A percentile compares a stretch with the other conserved stretches of the same genome.
Evolutionary conservation across 1,140 invertebrate species (phyloP).

Genomic region (Hyphantria cunea): DNA sequence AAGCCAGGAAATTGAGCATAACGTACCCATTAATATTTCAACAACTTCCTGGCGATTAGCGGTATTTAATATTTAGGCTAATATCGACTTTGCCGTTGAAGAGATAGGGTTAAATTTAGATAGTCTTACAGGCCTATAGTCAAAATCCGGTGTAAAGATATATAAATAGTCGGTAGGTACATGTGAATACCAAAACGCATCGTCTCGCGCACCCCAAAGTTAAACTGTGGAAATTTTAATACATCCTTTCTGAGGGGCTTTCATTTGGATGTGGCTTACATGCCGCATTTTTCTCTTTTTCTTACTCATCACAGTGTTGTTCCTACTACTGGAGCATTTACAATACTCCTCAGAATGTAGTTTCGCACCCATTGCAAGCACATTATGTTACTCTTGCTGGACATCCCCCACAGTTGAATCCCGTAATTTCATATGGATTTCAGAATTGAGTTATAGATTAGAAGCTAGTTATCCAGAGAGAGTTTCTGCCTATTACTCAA

Average conservation of each 20-base stretch:
- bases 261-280: conserved; percentile 15
- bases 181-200: conserved; percentile 56
- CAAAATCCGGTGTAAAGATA: conserved; percentile 35
- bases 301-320: no score
- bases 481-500: no score
- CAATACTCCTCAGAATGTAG: no score
- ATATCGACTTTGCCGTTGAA: conserved; percentile 33
- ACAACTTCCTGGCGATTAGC: conserved; percentile 64
- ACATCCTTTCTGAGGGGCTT: conserved; percentile 42
- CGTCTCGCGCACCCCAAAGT: conserved; percentile 56
- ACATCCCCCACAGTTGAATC: no score
- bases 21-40: conserved; percentile 73
- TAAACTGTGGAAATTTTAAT: conserved; percentile 67
- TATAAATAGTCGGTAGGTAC: conserved; percentile 31
- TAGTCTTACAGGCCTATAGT: conserved; percentile 7
- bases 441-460: no score
- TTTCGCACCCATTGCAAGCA: no score
- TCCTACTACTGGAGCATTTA: no score
- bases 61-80: conserved; percentile 30
- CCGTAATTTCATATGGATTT: no score
- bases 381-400: no score
- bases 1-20: conserved; percentile 75
- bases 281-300: conserved; percentile 9
- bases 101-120: conserved; percentile 37
- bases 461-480: no score